Base-by-base conservation (phyloP, 2,888 invertebrate genomes). In the Parnassius mnemosyne region DNA sequence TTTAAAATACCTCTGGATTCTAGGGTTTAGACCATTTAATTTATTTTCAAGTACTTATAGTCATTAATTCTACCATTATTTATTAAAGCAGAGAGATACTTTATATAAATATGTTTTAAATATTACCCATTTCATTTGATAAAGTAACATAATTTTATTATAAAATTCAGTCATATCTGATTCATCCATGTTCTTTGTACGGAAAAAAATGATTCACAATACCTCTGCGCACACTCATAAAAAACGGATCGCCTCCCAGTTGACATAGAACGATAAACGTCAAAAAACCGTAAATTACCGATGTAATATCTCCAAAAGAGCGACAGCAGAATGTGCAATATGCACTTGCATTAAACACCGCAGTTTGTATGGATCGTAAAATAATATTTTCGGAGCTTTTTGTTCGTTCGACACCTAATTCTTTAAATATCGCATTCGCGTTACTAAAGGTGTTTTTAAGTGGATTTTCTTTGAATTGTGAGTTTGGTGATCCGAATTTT, bases 251-350 rank as follows among this genome's bases (percentile, higher is more conserved):
- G 69, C 57, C 69, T 60, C 60, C 62, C 66, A 77, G 84, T 85
- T 85, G 86, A 85, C 86, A 87, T 80, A 79, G 77, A 79, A 71
- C 84, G 74, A 84, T 87, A 86, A 87, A 87, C 71, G 87, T 79
- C 86, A 82, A 81, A 79, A 78, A 79, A 78, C 73, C 81, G 79
- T 87, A 86, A 87, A 87, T 86, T 83, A 82, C 73, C 71, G 63
- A 69, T 66, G 75, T 83, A 85, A 85, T 80, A 78, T 80, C 77
- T 74, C 71, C 75, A 74, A 75, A 79, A 69, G 74, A 73, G 74
- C 75, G 83, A 85, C 84, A 79, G 81, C 65, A 80, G 81, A 87
- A 84, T 85, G 82, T 76, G 81, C 81, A 81, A 79, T 80, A 80
- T 81, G 80, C 82, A 79, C 76, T 80, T 76, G 76, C 65, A 72